Percentiles rank a stretch among this genome's conserved stretches.
Conservation (phyloP, 2,888 invertebrate genomes). For the Metellina segmentata region DNA sequence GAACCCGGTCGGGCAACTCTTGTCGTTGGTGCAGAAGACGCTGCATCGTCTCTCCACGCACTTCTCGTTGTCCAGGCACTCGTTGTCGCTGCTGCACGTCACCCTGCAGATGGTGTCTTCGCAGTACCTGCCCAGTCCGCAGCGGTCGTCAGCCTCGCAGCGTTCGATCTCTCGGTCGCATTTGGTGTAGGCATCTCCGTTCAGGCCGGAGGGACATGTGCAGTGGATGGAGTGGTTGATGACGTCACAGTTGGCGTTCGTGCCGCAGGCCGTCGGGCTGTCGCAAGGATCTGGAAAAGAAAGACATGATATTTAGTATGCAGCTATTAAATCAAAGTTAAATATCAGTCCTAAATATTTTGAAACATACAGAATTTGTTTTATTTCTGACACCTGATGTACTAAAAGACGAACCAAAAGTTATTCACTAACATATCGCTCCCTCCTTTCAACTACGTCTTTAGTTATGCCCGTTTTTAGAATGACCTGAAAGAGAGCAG, state of each 20-base stretch:
- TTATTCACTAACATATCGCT: too few relatives aligned
- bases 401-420: too few relatives aligned
- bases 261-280: slow-evolving; percentile 89
- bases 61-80: slow-evolving; percentile 86
- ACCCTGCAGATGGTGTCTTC: slow-evolving; percentile 71
- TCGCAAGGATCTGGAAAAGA: slow-evolving; percentile 86
- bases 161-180: slow-evolving; percentile 83
- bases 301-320: not conserved
- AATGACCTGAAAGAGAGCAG: too few relatives aligned
- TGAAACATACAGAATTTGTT: too few relatives aligned
- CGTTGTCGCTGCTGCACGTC: slow-evolving; percentile 85
- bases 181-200: slow-evolving; percentile 88
- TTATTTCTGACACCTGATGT: too few relatives aligned
- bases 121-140: slow-evolving; percentile 65
- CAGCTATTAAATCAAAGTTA: too few relatives aligned
- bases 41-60: slow-evolving; percentile 91
- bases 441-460: too few relatives aligned
- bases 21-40: slow-evolving; percentile 81
- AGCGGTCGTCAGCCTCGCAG: slow-evolving; percentile 66
- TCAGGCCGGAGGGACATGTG: slow-evolving; percentile 86
- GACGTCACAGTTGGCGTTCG: slow-evolving; percentile 88
- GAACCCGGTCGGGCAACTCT: slow-evolving; percentile 76
- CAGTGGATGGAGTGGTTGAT: slow-evolving; percentile 88
- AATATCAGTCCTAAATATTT: too few relatives aligned
- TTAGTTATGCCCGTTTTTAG: too few relatives aligned